phyloP scores from a whole-genome alignment of 2,797 vertebrate genomes.

The Enteromius treurensis region DNA sequence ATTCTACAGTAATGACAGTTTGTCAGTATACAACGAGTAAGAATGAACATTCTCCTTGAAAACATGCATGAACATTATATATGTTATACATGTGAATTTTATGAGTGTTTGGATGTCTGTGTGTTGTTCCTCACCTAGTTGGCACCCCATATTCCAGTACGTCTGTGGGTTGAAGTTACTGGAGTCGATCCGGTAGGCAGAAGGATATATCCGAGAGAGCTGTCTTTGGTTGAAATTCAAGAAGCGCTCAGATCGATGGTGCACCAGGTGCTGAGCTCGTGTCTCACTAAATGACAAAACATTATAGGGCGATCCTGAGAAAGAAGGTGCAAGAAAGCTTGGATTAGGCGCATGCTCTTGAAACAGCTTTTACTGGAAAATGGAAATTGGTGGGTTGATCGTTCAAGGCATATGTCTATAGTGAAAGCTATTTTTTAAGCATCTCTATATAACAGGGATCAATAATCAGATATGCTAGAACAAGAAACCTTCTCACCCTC shows the following conservation, averaged over 20 bases:
- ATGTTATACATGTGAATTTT: not conserved
- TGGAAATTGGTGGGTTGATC: not conserved
- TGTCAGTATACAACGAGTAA: not conserved
- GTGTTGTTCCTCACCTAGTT: slow-evolving; percentile 80
- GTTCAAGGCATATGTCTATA: not conserved
- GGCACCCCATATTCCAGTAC: slow-evolving; percentile 96
- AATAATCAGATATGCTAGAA: not conserved
- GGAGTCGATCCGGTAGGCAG: slow-evolving; percentile 96
- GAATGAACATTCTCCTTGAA: not conserved
- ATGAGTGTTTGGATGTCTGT: slow-evolving; percentile 5
- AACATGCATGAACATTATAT: not conserved
- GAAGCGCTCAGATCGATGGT: slow-evolving; percentile 91
- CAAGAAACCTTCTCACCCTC: slow-evolving; percentile 80
- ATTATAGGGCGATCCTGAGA: slow-evolving; percentile 87
- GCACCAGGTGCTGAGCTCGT: slow-evolving; percentile 90
- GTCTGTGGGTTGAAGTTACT: slow-evolving; percentile 97
- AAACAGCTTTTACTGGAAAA: not conserved
- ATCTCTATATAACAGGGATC: not conserved
- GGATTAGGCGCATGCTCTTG: not conserved
- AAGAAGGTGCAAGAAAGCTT: not conserved
- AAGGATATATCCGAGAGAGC: slow-evolving; percentile 94
- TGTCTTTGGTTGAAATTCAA: slow-evolving; percentile 94
- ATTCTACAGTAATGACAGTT: not conserved
- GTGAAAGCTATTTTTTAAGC: not conserved
- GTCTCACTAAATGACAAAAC: slow-evolving; percentile 96